Percentiles rank a stretch among this genome's conserved stretches.
Conservation (phyloP, 2,113 vertebrate genomes). For the Rhizomys pruinosus region DNA sequence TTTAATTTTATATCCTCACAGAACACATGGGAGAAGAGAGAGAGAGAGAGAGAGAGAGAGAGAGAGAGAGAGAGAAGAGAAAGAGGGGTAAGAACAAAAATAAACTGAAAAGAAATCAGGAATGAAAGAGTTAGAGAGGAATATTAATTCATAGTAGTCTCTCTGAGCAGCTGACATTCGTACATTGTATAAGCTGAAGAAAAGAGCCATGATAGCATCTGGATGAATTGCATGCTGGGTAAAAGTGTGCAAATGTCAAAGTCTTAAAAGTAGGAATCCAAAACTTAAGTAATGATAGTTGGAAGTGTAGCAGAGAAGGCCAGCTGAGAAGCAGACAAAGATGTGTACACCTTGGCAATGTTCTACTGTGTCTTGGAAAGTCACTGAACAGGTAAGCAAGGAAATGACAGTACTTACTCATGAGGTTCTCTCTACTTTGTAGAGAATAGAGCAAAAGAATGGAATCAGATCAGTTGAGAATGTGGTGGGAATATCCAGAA, state of each 20-base stretch:
- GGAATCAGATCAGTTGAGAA: not conserved
- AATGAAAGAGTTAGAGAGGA: not conserved
- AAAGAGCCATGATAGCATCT: not conserved
- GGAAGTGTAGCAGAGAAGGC: not conserved
- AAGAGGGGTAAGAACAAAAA: not conserved
- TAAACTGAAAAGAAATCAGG: not conserved
- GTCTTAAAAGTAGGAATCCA: not conserved
- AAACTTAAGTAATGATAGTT: not conserved
- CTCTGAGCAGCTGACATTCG: slow-evolving; percentile 15
- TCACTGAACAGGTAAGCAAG: not conserved
- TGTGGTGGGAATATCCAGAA: not conserved
- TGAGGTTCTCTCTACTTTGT: not conserved
- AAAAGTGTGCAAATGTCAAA: not conserved
- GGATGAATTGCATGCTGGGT: not conserved
- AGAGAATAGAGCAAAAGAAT: not conserved
- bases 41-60: no score
- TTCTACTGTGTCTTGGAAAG: not conserved
- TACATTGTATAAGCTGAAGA: not conserved
- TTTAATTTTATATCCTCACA: slow-evolving; percentile 5
- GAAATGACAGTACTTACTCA: not conserved
- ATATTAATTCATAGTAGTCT: not conserved
- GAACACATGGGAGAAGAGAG: not conserved
- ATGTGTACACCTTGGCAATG: not conserved
- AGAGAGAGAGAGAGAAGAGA: not conserved
- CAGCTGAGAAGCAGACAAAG: not conserved